Conservation (phyloP, 2,888 invertebrate species). For the Periphyllus acericola region DNA sequence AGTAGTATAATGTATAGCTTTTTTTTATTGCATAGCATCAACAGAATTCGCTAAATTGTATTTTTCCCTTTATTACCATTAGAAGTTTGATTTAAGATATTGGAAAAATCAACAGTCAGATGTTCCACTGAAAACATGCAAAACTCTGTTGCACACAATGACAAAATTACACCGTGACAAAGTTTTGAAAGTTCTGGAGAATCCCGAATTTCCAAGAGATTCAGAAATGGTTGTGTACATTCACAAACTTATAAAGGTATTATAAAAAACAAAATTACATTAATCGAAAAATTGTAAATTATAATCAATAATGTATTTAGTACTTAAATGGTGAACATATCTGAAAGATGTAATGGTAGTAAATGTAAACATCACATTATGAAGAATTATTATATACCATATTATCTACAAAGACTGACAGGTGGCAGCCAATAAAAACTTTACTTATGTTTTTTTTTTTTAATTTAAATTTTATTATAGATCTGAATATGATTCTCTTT, state of each 20-base stretch:
- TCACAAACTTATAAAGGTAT: conserved; percentile 81
- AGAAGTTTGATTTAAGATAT: conserved; percentile 82
- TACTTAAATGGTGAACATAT: too few relatives aligned
- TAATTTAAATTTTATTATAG: too few relatives aligned
- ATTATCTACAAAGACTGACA: too few relatives aligned
- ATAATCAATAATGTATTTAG: too few relatives aligned
- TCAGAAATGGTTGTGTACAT: conserved; percentile 89
- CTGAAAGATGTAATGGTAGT: too few relatives aligned
- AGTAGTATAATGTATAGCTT: conserved; percentile 48
- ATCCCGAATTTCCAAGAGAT: conserved; percentile 70
- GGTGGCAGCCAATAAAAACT: too few relatives aligned
- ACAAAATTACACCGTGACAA: conserved; percentile 87
- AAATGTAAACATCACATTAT: too few relatives aligned
- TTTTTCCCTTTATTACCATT: conserved; percentile 58
- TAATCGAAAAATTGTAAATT: too few relatives aligned
- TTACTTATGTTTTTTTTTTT: too few relatives aligned
- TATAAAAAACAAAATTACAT: too few relatives aligned
- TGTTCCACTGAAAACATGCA: conserved; percentile 88
- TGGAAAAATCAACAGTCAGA: conserved; percentile 88
- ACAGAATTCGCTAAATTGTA: neutral
- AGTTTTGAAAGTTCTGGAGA: conserved; percentile 78
- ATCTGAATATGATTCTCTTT: too few relatives aligned
- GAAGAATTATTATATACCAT: too few relatives aligned
- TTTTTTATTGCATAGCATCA: neutral
- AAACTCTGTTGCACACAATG: conserved; percentile 91